Evolutionary conservation across 2,113 vertebrate genomes (phyloP).

Genomic region (Callipepla californica): DNA sequence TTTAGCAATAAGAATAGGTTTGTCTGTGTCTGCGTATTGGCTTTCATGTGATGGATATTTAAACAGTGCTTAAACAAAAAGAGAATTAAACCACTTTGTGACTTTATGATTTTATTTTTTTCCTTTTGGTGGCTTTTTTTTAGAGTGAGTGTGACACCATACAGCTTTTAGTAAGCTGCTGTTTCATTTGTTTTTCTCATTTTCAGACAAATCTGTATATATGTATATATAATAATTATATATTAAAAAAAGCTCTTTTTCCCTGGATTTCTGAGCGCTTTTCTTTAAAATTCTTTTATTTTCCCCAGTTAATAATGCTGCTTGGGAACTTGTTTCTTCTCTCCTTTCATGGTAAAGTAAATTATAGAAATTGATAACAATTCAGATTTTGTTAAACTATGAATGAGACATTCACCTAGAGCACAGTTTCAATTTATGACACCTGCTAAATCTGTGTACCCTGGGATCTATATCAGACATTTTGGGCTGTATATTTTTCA

Average conservation of each 20-base stretch:
- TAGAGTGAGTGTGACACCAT: neutral
- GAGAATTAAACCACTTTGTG: neutral
- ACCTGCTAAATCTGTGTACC: neutral
- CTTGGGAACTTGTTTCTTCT: neutral
- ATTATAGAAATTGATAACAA: neutral
- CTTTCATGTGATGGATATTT: neutral
- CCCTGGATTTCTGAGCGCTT: neutral
- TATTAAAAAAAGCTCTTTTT: neutral
- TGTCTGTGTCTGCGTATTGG: neutral
- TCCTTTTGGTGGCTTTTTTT: neutral
- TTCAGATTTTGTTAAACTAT: constrained; percentile 9
- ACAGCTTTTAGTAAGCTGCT: neutral
- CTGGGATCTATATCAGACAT: neutral
- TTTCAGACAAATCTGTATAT: neutral
- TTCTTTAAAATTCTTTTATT: neutral
- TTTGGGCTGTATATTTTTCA: constrained; percentile 3
- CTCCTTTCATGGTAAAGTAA: neutral
- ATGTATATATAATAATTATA: too few relatives aligned
- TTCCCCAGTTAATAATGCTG: neutral
- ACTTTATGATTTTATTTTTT: neutral
- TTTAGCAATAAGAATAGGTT: neutral
- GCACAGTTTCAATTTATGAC: neutral
- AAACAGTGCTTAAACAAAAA: neutral
- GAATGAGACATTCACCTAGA: neutral
- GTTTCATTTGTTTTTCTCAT: neutral